Conservation (phyloP, 2,113 vertebrate species). For the Ranitomeya imitator region DNA sequence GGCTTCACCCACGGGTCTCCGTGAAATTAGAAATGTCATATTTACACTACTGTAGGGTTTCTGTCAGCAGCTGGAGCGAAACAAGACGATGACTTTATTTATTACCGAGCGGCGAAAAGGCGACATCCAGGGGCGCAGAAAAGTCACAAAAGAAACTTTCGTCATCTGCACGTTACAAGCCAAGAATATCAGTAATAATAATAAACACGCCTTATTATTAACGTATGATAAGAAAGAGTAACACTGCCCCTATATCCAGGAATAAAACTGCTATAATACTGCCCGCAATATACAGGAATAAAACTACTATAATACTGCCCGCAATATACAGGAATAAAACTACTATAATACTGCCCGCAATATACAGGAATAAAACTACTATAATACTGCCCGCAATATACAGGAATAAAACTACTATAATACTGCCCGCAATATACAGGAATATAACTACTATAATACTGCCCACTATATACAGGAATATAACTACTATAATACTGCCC, state of each 20-base stretch:
- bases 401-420: no score
- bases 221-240: neutral
- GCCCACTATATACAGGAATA: no score
- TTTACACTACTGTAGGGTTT: slow-evolving; percentile 33
- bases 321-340: no score
- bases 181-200: neutral
- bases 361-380: no score
- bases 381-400: no score
- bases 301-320: neutral
- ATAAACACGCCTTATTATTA: neutral
- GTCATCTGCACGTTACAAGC: neutral
- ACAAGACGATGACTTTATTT: slow-evolving; percentile 3
- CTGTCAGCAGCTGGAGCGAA: neutral
- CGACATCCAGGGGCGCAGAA: neutral
- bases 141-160: slow-evolving; percentile 17
- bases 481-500: no score
- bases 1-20: slow-evolving; percentile 1
- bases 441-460: no score
- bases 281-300: neutral
- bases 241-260: neutral
- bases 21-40: slow-evolving; percentile 31
- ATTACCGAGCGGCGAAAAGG: neutral
- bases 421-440: no score
- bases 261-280: slow-evolving; percentile 8
- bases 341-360: no score